Percentiles rank a stretch among this genome's conserved stretches.
Conservation (phyloP, 2,888 invertebrate genomes). For the Encarsia formosa region DNA sequence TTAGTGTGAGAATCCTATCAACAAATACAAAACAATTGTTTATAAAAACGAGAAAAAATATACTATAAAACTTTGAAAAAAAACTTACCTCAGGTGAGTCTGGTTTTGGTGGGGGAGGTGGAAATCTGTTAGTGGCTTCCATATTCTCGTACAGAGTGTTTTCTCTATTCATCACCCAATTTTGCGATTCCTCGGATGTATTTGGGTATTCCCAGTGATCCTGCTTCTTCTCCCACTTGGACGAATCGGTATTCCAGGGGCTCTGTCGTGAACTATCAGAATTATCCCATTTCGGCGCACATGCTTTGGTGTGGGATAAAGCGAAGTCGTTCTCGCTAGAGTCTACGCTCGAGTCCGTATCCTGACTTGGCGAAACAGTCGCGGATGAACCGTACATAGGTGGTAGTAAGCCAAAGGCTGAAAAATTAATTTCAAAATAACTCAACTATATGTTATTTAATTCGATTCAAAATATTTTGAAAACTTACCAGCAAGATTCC, state of each 20-base stretch:
- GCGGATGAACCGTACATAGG: constrained; percentile 34
- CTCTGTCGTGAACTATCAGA: constrained; percentile 27
- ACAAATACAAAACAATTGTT: background rate
- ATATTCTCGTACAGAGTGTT: constrained; percentile 40
- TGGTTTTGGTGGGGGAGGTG: constrained; percentile 50
- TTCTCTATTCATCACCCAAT: constrained; percentile 39
- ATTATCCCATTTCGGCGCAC: constrained; percentile 18
- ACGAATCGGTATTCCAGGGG: constrained; percentile 30
- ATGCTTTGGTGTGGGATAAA: background rate
- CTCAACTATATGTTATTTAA: background rate
- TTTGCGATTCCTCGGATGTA: constrained; percentile 29
- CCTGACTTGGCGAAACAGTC: constrained; percentile 37
- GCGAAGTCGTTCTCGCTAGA: constrained; percentile 40
- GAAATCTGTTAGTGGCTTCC: constrained; percentile 23
- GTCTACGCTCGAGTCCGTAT: constrained; percentile 46
- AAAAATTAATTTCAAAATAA: background rate
- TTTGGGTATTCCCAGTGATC: constrained; percentile 26
- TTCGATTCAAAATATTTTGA: background rate
- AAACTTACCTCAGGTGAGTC: constrained; percentile 52
- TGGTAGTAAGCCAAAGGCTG: constrained; percentile 41
- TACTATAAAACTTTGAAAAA: background rate
- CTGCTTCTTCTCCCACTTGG: constrained; percentile 34
- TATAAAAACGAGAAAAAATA: background rate
- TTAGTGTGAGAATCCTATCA: constrained; percentile 17
- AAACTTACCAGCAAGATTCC: constrained; percentile 51